Conservation (phyloP, 1,140 invertebrate species). For the Pentalonia nigronervosa region DNA sequence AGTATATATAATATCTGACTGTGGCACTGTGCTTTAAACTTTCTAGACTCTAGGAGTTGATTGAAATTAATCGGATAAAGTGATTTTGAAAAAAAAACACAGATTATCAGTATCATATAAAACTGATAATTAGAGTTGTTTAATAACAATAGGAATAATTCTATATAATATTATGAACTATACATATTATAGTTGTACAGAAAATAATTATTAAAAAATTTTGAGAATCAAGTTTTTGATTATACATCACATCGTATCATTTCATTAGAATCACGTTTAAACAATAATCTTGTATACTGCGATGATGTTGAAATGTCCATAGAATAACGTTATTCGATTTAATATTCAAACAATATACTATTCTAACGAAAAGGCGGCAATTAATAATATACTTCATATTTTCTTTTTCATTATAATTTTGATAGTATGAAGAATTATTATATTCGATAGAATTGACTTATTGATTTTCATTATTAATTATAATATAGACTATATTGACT, state of each 20-base stretch:
- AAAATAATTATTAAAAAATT: conserved; percentile 24
- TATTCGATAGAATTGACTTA: conserved; percentile 7
- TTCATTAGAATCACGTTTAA: conserved; percentile 40
- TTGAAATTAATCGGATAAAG: neutral
- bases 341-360: neutral
- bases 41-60: neutral
- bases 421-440: neutral
- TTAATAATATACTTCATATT: neutral
- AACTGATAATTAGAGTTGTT: neutral
- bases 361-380: conserved; percentile 30
- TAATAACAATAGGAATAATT: neutral
- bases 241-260: neutral
- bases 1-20: neutral
- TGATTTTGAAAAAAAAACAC: neutral
- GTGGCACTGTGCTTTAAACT: neutral
- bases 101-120: neutral
- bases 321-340: neutral
- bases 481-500: neutral
- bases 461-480: neutral
- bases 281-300: conserved; percentile 25
- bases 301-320: neutral
- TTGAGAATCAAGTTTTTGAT: conserved; percentile 26
- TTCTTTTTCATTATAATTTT: conserved; percentile 42
- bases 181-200: neutral
- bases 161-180: neutral